A percentile compares a stretch with the other conserved stretches of the same genome.
These are phyloP conservation scores for Dexiosoma caninum DNA, from an alignment of 2,888 invertebrate genomes.

Conservation along the genomic window DNA sequence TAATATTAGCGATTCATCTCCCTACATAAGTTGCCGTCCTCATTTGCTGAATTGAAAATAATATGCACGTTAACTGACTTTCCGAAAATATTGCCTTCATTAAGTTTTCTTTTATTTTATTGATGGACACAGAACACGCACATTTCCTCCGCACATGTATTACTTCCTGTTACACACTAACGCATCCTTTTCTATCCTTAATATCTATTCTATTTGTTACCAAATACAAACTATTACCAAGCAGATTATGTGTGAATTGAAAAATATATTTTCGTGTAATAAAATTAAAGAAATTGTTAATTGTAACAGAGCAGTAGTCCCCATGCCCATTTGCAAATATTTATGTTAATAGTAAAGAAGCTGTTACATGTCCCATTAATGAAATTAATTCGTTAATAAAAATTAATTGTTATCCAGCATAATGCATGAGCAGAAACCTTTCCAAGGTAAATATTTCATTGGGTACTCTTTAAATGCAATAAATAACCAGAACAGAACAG, in stretches of 20 bases:
- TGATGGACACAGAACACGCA: constrained; percentile 47
- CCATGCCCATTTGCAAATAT: neutral
- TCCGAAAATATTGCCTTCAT: constrained; percentile 1
- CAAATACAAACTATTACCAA: neutral
- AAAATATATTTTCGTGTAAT: neutral
- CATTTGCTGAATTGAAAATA: neutral
- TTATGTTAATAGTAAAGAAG: too few relatives aligned
- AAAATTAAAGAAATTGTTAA: constrained; percentile 19
- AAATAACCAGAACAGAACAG: too few relatives aligned
- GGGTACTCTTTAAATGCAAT: neutral
- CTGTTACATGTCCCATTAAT: constrained; percentile 13
- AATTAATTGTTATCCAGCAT: constrained; percentile 49
- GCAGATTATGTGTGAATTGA: constrained; percentile 7
- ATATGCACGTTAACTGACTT: neutral
- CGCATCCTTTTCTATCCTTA: neutral
- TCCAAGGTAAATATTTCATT: neutral
- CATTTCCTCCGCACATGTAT: neutral
- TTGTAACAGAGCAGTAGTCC: constrained; percentile 7
- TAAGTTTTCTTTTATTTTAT: constrained; percentile 15
- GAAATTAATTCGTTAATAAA: constrained; percentile 50
- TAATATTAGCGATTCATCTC: neutral
- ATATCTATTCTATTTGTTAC: neutral
- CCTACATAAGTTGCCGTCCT: neutral
- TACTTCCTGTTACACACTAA: neutral
- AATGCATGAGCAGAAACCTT: neutral